These are phyloP conservation scores for Leptonema lineaticorne DNA, from an alignment of 1,140 invertebrate species.

Conservation along the genomic window DNA sequence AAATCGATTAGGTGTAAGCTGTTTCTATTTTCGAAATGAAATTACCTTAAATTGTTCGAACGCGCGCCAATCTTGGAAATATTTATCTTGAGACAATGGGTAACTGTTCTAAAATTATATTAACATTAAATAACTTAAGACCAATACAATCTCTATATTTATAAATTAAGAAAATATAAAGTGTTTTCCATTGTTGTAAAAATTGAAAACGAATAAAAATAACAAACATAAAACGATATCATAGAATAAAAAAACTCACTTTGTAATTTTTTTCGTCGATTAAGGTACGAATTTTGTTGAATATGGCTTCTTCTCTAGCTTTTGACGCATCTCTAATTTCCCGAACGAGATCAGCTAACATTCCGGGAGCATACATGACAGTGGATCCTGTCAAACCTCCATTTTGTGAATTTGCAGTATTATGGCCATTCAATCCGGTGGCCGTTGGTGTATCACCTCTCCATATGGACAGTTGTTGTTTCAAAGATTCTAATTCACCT, in stretches of 20 bases:
- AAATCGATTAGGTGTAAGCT: too few relatives aligned
- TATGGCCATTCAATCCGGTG: constrained; percentile 6
- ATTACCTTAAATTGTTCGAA: constrained; percentile 27
- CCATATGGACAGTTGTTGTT: constrained; percentile 35
- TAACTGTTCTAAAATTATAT: constrained; percentile 10
- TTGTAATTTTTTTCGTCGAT: constrained; percentile 45
- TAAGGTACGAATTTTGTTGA: constrained; percentile 49
- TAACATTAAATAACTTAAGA: too few relatives aligned
- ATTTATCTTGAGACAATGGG: constrained; percentile 14
- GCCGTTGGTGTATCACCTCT: constrained; percentile 26
- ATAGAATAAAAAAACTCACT: constrained; percentile 13
- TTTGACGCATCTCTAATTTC: constrained; percentile 74
- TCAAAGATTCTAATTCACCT: constrained; percentile 45
- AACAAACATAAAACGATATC: not conserved
- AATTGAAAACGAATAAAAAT: not conserved
- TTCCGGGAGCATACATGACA: constrained; percentile 69
- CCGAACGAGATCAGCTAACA: constrained; percentile 70
- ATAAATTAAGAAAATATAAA: too few relatives aligned
- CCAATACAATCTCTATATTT: too few relatives aligned
- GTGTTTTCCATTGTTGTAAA: not conserved
- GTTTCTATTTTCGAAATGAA: too few relatives aligned
- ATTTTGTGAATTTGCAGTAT: not conserved
- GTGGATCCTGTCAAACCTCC: constrained; percentile 32
- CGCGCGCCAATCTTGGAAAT: constrained; percentile 19
- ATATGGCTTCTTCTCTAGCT: constrained; percentile 68